Evolutionary conservation across 2,888 invertebrate species (phyloP), one percentile per base, ranked within the genome.

Genomic region (Cyclophora albipunctata): DNA sequence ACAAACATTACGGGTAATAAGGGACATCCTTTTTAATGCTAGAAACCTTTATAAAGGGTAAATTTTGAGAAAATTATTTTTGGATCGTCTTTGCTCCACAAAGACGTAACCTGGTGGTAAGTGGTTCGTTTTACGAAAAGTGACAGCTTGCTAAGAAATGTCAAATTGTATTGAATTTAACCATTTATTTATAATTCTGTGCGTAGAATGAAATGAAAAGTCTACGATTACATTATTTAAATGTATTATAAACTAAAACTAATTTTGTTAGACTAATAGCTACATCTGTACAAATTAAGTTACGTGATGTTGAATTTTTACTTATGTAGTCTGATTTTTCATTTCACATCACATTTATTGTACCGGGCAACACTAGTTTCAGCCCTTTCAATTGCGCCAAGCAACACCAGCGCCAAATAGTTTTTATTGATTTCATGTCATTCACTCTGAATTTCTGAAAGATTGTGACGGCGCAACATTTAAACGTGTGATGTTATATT

Each of bases 381-480:
- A 20, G 7, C 4, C 20, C 42, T 42, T 42, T 7, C n/a, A 42
- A 20, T 20, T 20, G 42, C 7, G 7, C 20, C 42, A 42, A 3
- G 40, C 34, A 34, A 41, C 40, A 5, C 45, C 52, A 53, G 53
- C 56, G 51, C 53, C 40, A 60, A 51, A 53, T 52, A 49, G 44
- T 46, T 60, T 46, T 53, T 66, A 81, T 84, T 75, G 81, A 80
- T 84, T 83, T 79, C 73, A 71, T 72, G 80, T 83, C 81, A 81
- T 62, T 66, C 20, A 20, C 20, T 20, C 20, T 20, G 20, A 20
- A 20, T 20, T 20, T 20, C 63, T 66, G 64, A 62, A 63, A 67
- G 63, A 59, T 64, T 66, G 69, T 75, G 78, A 73, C 75, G 81
- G 87, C 86, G 86, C 82, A 84, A 85, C 84, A 84, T 87, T 87